A percentile compares a stretch with the other conserved stretches of the same genome.
These are phyloP conservation scores for Philopotamus ludificatus DNA, from an alignment of 1,140 invertebrate species.

Conservation along the genomic window DNA sequence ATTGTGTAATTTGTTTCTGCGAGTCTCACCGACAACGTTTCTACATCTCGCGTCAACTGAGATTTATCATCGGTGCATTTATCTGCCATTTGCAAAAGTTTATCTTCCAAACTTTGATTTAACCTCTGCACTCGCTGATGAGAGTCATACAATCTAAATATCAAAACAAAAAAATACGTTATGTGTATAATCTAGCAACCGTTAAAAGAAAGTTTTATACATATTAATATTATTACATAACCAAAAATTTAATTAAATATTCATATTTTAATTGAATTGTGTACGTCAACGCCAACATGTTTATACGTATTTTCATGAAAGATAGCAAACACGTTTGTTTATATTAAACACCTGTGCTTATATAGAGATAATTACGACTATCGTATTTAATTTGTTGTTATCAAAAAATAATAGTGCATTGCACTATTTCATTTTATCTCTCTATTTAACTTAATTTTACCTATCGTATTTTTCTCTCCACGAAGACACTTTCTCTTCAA, in stretches of 20 bases:
- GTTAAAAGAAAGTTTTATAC: neutral
- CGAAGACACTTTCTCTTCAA: constrained; percentile 80
- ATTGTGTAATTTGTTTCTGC: constrained; percentile 86
- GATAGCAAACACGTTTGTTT: too few species aligned
- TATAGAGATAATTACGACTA: too few species aligned
- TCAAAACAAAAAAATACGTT: constrained; percentile 30
- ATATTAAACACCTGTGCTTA: too few species aligned
- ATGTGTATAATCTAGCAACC: neutral
- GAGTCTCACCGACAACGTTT: constrained; percentile 80
- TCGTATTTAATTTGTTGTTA: too few species aligned
- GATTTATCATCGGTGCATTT: constrained; percentile 90
- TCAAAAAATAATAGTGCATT: too few species aligned
- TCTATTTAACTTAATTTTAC: too few species aligned
- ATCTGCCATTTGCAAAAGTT: constrained; percentile 88
- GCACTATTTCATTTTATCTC: too few species aligned
- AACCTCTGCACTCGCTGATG: constrained; percentile 93
- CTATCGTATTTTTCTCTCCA: constrained; percentile 92
- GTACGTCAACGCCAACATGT: too few species aligned
- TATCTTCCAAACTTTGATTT: constrained; percentile 94
- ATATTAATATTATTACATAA: neutral
- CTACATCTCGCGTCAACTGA: constrained; percentile 82
- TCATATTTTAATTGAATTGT: too few species aligned
- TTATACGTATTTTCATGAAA: too few species aligned
- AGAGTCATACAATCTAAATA: constrained; percentile 80
- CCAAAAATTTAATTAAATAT: too few species aligned